Evolutionary conservation across 1,140 invertebrate species (phyloP), one percentile per base, ranked within the genome.

Genomic region (Macrobrachium nipponense): DNA sequence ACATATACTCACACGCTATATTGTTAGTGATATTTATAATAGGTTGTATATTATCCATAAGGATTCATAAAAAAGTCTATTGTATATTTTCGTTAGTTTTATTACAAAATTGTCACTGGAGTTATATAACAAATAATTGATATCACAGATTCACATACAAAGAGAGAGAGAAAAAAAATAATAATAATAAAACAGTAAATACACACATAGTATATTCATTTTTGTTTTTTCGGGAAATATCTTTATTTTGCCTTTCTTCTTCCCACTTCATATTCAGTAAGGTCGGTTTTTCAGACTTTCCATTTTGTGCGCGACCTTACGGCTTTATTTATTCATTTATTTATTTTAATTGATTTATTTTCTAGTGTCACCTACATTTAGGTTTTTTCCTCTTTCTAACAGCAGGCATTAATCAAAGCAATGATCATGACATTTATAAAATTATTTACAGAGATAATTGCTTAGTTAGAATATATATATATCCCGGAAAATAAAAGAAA

Each of bases 71-170:
- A 77, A 59, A 59, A 44, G 59, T 27, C 15, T 20, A 18, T 20
- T 5, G 2, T 80, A 12, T 75, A 36, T 60, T 86, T 86, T 86
- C 83, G 83, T 86, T 86, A 86, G 83, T 80, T 86, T 86, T 80
- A 80, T 86, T 80, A 86, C 76, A 86, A 86, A 86, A 79, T 12
- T 84, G 77, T 86, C 83, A 86, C 83, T 86, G 83, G 83, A 80
- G 58, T 73, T 86, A 86, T 86, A 86, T 86, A 86, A 86, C 83
- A 86, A 86, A 80, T 86, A 86, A 86, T 86, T 61, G 77, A 80
- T 86, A 86, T 86, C 83, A 86, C 83, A 86, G 83, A 86, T 86
- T 86, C 77, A 86, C 83, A 86, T 86, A 80, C 78, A 86, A 86
- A 80, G 77, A 86, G 70, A 82, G 60, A 84, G 77, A 76, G 11